phyloP scores from a whole-genome alignment of 2,113 vertebrate genomes.

The Takifugu bimaculatus region DNA sequence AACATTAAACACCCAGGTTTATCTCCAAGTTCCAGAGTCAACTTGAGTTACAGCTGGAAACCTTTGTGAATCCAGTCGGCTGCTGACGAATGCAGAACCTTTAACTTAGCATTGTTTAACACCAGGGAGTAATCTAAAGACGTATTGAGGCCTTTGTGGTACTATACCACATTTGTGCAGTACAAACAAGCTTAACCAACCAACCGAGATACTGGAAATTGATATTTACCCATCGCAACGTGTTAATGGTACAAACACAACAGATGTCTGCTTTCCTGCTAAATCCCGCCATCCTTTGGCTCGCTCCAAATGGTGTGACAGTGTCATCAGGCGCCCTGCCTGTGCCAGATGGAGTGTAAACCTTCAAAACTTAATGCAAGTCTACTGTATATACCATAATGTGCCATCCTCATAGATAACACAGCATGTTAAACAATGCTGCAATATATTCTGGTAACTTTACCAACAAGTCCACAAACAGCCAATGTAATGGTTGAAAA shows the following conservation, averaged over 20 bases:
- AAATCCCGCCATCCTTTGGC: constrained; percentile 51
- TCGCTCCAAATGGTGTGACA: constrained; percentile 38
- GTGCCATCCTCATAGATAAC: neutral
- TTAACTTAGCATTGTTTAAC: too few species aligned
- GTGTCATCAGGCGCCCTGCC: constrained; percentile 28
- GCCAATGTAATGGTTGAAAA: neutral
- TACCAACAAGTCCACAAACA: neutral
- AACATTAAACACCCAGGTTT: too few species aligned
- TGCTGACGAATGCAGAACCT: too few species aligned
- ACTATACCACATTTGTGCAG: too few species aligned
- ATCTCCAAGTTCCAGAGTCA: too few species aligned
- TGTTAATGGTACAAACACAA: constrained; percentile 45
- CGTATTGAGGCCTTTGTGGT: too few species aligned
- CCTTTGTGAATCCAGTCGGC: too few species aligned
- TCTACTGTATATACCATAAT: constrained; percentile 1
- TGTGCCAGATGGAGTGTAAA: constrained; percentile 43
- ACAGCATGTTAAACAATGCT: neutral
- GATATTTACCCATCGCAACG: constrained; percentile 42
- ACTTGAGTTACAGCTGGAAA: too few species aligned
- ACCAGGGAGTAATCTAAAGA: too few species aligned
- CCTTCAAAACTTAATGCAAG: constrained; percentile 16
- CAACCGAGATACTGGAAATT: constrained; percentile 48
- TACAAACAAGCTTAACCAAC: too few species aligned
- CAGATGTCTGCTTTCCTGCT: constrained; percentile 58
- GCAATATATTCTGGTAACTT: neutral